Evolutionary conservation across 2,797 vertebrate genomes (phyloP), one percentile per base, ranked within the genome.

Genomic region (Pogonophryne albipinna): DNA sequence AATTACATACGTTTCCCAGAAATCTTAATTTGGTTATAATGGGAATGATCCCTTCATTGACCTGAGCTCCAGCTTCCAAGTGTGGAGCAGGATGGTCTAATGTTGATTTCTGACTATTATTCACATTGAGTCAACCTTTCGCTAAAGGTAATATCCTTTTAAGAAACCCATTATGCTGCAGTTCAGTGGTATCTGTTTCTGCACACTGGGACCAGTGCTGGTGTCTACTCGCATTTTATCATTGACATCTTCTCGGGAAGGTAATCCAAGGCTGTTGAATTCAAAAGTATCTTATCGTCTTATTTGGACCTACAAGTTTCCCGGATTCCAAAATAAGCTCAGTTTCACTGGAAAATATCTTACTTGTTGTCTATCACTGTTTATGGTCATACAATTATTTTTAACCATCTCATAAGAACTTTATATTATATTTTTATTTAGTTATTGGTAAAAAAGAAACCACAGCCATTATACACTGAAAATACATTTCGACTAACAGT

Each of bases 111-210:
- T 85, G 85, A 84, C 82, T 57, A 73, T 84, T 77, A 65, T 79
- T 93, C 89, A 89, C 89, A 86, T 77, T 80, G 76, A 92, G 82
- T 79, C 86, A 87, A 91, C 84, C 87, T 90, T 89, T 80, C 8
- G 20, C 61, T 52, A 53, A 71, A 56, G 46, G 55, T 70, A 70
- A 59, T 79, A 76, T 53, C 69, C 78, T 86, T 84, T 66, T 67
- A 61, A 83, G 82, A 88, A 86, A 84, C 66, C 90, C 85, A 90
- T 92, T 89, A 92, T 74, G 73, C 67, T 76, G 63, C 73, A 70
- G 71, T 47, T 81, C 63, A 70, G 60, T 71, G 62, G 79, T 88
- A 86, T 92, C 89, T 41, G 63, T 85, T 90, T 91, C 89, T 86
- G 78, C 86, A 76, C 87, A 69, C 71, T 69, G 85, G 89, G 83